phyloP scores from a whole-genome alignment of 2,797 vertebrate genomes.

The Glossophaga mutica region DNA sequence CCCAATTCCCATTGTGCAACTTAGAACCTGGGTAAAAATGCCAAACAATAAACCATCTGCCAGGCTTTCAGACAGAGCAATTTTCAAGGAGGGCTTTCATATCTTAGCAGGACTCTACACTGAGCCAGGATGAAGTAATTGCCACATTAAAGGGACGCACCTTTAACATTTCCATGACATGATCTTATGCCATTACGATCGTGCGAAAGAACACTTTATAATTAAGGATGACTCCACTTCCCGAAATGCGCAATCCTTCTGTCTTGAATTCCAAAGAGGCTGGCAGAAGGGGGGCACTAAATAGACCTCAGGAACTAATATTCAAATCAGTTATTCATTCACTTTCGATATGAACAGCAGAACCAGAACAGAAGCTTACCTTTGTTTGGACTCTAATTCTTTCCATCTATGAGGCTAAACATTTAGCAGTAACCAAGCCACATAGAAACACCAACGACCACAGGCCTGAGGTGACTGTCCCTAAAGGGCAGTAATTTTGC shows the following conservation, averaged over 20 bases:
- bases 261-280: conserved; percentile 50
- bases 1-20: background rate
- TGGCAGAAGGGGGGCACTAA: conserved; percentile 53
- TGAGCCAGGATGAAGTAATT: conserved; percentile 58
- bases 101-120: background rate
- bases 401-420: background rate
- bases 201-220: conserved; percentile 47
- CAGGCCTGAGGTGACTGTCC: background rate
- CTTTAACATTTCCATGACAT: conserved; percentile 61
- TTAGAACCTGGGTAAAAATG: conserved; percentile 12
- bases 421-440: background rate
- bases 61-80: conserved; percentile 35
- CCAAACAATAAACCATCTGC: conserved; percentile 52
- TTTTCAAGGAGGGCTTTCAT: conserved; percentile 39
- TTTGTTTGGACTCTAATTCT: background rate
- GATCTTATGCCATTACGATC: conserved; percentile 57
- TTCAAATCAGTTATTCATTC: conserved; percentile 60
- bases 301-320: conserved; percentile 53
- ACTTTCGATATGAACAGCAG: conserved; percentile 46
- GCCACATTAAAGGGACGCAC: conserved; percentile 60
- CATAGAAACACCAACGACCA: background rate
- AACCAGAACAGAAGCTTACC: conserved; percentile 52
- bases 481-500: background rate
- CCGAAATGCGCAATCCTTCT: conserved; percentile 58
- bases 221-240: conserved; percentile 62